A percentile compares a stretch with the other conserved stretches of the same genome.
Conservation (phyloP, 2,888 invertebrate genomes). For the Athalia circularis region DNA sequence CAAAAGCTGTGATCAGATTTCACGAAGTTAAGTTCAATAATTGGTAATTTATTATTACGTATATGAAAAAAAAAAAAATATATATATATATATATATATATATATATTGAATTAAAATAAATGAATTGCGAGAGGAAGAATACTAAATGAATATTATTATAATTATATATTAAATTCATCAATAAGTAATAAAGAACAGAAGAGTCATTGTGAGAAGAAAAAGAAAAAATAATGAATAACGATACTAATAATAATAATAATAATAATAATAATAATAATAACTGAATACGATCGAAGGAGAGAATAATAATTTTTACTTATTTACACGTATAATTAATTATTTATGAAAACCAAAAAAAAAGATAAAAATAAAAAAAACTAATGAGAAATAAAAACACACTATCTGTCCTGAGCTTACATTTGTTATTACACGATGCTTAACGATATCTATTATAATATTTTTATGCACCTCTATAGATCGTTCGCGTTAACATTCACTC, state of each 20-base stretch:
- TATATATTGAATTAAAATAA: neutral
- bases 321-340: slow-evolving; percentile 58
- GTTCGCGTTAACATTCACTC: slow-evolving; percentile 61
- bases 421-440: slow-evolving; percentile 73
- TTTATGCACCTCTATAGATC: slow-evolving; percentile 70
- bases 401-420: slow-evolving; percentile 73
- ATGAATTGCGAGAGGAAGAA: neutral
- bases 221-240: neutral
- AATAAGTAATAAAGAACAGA: neutral
- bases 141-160: slow-evolving; percentile 12
- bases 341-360: slow-evolving; percentile 49
- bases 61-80: slow-evolving; percentile 36
- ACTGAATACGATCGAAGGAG: slow-evolving; percentile 52
- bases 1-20: slow-evolving; percentile 66
- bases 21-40: slow-evolving; percentile 36
- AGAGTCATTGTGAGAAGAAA: neutral
- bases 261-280: neutral
- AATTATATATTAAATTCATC: slow-evolving; percentile 5
- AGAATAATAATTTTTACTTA: slow-evolving; percentile 61
- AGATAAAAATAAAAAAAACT: slow-evolving; percentile 45
- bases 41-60: slow-evolving; percentile 39
- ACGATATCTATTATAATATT: slow-evolving; percentile 70
- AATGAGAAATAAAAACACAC: slow-evolving; percentile 54
- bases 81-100: neutral
- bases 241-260: neutral